Base-by-base conservation (phyloP, 2,797 vertebrate genomes). In the Enteromius paludinosus region DNA sequence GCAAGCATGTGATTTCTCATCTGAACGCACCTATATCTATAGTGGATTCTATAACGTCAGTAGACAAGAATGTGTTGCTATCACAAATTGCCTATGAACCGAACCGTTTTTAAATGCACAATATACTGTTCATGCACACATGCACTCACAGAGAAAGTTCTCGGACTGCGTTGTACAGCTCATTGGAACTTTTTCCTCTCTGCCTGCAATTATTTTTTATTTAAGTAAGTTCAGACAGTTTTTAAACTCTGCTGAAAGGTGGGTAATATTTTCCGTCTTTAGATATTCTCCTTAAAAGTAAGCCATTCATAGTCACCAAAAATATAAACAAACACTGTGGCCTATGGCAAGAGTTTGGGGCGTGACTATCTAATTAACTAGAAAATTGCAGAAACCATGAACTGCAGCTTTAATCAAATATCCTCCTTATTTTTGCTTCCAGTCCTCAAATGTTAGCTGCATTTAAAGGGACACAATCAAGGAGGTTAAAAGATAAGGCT, bases 21-120 rank as follows among this genome's bases (percentile, higher is more conserved):
- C 20, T 7, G 35, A 70, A 77, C 10, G 6, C 38, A 33, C 91
- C 83, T 91, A 81, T 89, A 83, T 88, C 87, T 86, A 84, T 85
- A 86, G 80, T 8, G 15, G 71, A 68, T 43, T 70, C 38, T 70
- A 38, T 56, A 35, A 66, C 5, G 2, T 18, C 73, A n/a, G 47
- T 25, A 77, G 49, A 52, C 12, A 8, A 47, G 18, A 78, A 47
- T 68, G 30, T 81, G n/a, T 74, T 52, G 28, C 56, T 12, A 18
- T 49, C 71, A 30, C 18, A 23, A 18, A 73, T 65, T 65, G 49
- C 38, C 59, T 28, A 33, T 1, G 18, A 56, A 41, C 28, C 23
- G 8, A 56, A 41, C n/a, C 18, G 1, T 43, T 64, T 49, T 66
- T 49, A 74, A 54, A 49, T 65, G 59, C 75, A 78, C 33, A 28